phyloP scores from a whole-genome alignment of 2,888 invertebrate genomes.

The Portevinia maculata region DNA sequence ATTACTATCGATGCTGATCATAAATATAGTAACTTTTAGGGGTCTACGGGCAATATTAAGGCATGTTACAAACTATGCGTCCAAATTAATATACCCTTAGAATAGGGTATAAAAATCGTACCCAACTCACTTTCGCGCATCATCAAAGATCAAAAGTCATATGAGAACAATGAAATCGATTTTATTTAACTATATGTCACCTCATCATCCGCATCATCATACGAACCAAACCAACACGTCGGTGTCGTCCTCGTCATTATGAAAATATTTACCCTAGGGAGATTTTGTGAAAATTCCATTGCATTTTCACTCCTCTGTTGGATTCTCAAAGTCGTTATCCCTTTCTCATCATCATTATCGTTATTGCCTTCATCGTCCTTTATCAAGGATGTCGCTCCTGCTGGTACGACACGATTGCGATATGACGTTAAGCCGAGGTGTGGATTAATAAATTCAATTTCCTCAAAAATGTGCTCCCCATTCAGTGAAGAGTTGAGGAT shows the following conservation, averaged over 20 bases:
- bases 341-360: constrained; percentile 19
- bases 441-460: constrained; percentile 74
- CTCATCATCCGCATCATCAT: constrained; percentile 32
- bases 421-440: constrained; percentile 47
- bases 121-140: too few relatives aligned
- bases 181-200: constrained; percentile 70
- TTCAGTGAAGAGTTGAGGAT: constrained; percentile 19
- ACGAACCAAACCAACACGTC: too few relatives aligned
- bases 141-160: constrained; percentile 48
- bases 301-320: constrained; percentile 61
- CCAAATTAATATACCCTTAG: too few relatives aligned
- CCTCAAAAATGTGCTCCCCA: constrained; percentile 50
- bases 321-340: constrained; percentile 51
- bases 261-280: constrained; percentile 62
- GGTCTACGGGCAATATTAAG: too few relatives aligned
- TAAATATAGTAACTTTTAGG: too few relatives aligned
- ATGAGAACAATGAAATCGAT: constrained; percentile 55
- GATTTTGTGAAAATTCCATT: constrained; percentile 71
- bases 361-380: constrained; percentile 18
- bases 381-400: constrained; percentile 28
- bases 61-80: too few relatives aligned
- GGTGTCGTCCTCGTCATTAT: constrained; percentile 47
- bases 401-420: constrained; percentile 22
- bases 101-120: too few relatives aligned
- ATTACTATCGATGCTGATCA: too few relatives aligned